Conservation (phyloP, 2,797 vertebrate genomes). For the Chaetophractus vellerosus region DNA sequence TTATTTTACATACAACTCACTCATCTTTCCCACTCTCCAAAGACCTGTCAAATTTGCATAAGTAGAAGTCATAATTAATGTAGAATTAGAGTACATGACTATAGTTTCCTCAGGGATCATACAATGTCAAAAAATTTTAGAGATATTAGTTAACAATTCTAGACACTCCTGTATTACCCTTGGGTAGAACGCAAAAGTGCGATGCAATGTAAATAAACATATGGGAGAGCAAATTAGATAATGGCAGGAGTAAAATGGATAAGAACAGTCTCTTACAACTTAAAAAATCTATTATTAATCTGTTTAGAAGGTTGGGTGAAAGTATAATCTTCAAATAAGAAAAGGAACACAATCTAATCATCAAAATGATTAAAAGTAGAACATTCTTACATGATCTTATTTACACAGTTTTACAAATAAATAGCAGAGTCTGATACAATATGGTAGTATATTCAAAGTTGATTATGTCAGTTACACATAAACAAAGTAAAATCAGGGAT, state of each 20-base stretch:
- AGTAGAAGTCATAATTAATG: constrained; percentile 82
- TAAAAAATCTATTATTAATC: neutral
- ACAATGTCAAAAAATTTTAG: constrained; percentile 81
- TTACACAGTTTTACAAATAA: neutral
- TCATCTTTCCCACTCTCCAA: constrained; percentile 76
- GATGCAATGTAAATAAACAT: constrained; percentile 45
- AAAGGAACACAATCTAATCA: neutral
- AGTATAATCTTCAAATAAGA: neutral
- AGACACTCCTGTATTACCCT: constrained; percentile 10
- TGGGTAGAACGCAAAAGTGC: constrained; percentile 49
- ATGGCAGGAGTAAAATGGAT: neutral
- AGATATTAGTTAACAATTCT: constrained; percentile 70
- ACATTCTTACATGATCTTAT: neutral
- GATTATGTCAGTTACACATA: neutral
- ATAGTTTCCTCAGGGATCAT: constrained; percentile 75
- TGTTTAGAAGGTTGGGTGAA: neutral
- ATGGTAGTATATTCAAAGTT: neutral
- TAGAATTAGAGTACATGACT: constrained; percentile 70
- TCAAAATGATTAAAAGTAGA: constrained; percentile 12
- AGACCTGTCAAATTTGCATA: constrained; percentile 81
- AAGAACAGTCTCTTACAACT: neutral
- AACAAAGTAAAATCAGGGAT: neutral
- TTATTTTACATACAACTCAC: constrained; percentile 69
- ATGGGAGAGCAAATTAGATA: neutral
- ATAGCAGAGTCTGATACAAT: neutral